Base-by-base conservation (phyloP, 2,888 invertebrate genomes). In the Sinohyriopsis cumingii region DNA sequence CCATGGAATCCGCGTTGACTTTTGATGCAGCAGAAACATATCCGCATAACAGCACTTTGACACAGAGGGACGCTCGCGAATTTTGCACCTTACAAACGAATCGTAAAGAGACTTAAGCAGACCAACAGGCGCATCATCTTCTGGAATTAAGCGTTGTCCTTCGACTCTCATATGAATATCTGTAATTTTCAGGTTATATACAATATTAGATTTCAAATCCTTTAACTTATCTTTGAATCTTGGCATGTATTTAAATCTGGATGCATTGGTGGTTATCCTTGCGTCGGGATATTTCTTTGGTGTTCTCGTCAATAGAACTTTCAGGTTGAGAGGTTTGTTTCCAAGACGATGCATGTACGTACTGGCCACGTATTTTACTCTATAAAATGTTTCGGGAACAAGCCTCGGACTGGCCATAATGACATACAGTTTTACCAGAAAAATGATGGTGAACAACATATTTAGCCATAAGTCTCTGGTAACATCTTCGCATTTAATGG, bases 401-500 rank as follows among this genome's bases (percentile, higher is more conserved):
- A 83, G 74, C 59, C 81, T 67, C 0, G 87, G 88, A 68, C 83
- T 81, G 65, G 81, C 84, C 55, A 87, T 72, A 20, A 88, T 67
- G 12, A 85, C 79, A 6, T 79, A n/a, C 12, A 84, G 60, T 69
- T 86, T 85, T n/a, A 87, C 67, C 6, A 82, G 53, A 24, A 75
- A 66, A 33, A 86, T 77, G 45, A 83, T 68, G 22, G 68, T 63
- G 55, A 85, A 72, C 22, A 86, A 68, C 22, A 84, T 53, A 19
- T 68, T 65, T 18, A 86, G 73, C 83, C 83, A 82, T 3, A 76
- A 60, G 28, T 81, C 82, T n/a, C 73, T 67, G 18, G 73, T 60
- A 15, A 81, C 62, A 63, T 71, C 75, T 20, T 56, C 56, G 55
- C 80, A 80, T 4, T 55, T 33, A 2, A 72, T 65, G 1, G 62